A percentile compares a stretch with the other conserved stretches of the same genome.
These are phyloP conservation scores for Saccostrea echinata DNA, from an alignment of 1,140 invertebrate genomes.

Conservation along the genomic window DNA sequence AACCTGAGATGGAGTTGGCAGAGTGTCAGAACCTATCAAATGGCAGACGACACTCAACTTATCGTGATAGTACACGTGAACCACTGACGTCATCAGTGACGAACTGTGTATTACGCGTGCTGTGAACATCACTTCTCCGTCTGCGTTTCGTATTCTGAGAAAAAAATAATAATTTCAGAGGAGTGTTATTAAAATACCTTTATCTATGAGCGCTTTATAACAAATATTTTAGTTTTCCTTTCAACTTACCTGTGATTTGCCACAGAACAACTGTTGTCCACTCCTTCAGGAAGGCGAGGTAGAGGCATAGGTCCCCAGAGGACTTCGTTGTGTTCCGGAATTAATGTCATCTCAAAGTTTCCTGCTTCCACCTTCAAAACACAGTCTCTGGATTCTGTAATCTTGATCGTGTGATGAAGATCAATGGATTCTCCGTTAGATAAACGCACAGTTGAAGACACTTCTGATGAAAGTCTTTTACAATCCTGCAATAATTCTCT, in stretches of 20 bases:
- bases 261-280: slow-evolving; percentile 73
- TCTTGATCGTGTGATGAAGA: slow-evolving; percentile 32
- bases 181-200: no score
- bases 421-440: not conserved
- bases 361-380: slow-evolving; percentile 28
- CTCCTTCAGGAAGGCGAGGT: slow-evolving; percentile 67
- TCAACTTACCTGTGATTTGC: slow-evolving; percentile 75
- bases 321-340: slow-evolving; percentile 74
- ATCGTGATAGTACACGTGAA: slow-evolving; percentile 77
- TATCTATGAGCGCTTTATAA: not conserved
- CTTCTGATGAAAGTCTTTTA: not conserved
- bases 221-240: no score
- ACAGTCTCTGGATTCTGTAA: slow-evolving; percentile 1
- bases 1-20: slow-evolving; percentile 74
- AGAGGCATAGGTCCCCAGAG: slow-evolving; percentile 77
- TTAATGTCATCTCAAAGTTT: slow-evolving; percentile 70
- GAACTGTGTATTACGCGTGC: slow-evolving; percentile 76
- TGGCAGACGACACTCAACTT: slow-evolving; percentile 77
- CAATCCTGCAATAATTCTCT: slow-evolving; percentile 12
- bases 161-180: not conserved
- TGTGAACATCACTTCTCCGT: slow-evolving; percentile 67
- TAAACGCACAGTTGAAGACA: slow-evolving; percentile 35
- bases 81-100: slow-evolving; percentile 75
- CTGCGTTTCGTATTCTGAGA: slow-evolving; percentile 71
- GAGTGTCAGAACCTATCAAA: slow-evolving; percentile 75